Percentiles rank a stretch among this genome's conserved stretches.
Evolutionary conservation across 1,140 invertebrate genomes (phyloP).

Genomic region (Neodiprion pinetum): DNA sequence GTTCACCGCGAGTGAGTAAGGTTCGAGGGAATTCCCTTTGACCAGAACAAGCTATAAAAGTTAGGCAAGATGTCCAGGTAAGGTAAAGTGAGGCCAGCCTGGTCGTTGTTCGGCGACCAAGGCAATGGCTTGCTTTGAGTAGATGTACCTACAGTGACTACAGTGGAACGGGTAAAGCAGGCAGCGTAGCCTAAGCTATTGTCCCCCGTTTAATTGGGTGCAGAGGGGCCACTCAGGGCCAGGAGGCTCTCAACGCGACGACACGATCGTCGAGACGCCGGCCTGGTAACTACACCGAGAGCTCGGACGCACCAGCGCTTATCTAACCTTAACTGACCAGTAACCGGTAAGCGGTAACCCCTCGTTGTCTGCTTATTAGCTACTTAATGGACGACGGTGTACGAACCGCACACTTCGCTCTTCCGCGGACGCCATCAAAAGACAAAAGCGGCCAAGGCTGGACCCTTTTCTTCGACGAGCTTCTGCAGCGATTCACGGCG

Average conservation of each 20-base stretch:
- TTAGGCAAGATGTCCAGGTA: not conserved
- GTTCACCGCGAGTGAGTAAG: not conserved
- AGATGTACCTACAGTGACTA: not conserved
- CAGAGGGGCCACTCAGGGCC: conserved; percentile 39
- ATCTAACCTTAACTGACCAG: conserved; percentile 10
- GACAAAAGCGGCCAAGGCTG: conserved; percentile 24
- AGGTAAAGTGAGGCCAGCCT: not conserved
- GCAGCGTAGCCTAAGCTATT: conserved; percentile 43
- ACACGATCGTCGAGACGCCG: conserved; percentile 21
- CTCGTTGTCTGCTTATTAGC: conserved; percentile 43
- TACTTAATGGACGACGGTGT: conserved; percentile 42
- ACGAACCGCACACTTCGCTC: conserved; percentile 31
- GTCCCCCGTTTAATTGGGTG: conserved; percentile 45
- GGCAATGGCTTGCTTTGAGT: conserved; percentile 2
- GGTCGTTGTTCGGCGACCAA: not conserved
- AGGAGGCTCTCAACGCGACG: conserved; percentile 33
- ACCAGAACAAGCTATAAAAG: conserved; percentile 7
- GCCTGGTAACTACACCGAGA: not conserved
- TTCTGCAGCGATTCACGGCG: not conserved
- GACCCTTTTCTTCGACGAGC: conserved; percentile 42
- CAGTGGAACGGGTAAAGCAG: not conserved
- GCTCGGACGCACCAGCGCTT: not conserved
- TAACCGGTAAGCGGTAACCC: conserved; percentile 36
- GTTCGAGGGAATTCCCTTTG: conserved; percentile 1
- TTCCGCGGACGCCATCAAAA: conserved; percentile 38